phyloP scores from a whole-genome alignment of 2,797 vertebrate genomes.

The Fratercula arctica region DNA sequence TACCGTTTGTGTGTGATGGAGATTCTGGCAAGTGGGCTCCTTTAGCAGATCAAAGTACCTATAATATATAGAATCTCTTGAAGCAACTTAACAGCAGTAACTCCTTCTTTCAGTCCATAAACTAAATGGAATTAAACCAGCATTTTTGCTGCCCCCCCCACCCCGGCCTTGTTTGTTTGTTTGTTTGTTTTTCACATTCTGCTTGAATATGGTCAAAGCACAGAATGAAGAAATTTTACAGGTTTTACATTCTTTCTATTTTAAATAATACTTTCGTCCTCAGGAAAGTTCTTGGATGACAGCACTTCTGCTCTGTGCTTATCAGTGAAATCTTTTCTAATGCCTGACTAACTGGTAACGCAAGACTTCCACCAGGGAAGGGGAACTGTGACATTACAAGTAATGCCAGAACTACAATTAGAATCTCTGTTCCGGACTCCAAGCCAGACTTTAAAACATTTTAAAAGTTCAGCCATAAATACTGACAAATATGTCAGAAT shows the following conservation, averaged over 20 bases:
- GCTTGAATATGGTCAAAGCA: not conserved
- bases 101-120: not conserved
- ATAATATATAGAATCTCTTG: not conserved
- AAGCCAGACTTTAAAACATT: not conserved
- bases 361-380: not conserved
- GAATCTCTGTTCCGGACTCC: not conserved
- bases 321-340: not conserved
- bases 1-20: not conserved
- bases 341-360: not conserved
- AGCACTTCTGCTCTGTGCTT: not conserved
- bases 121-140: not conserved
- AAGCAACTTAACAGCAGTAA: not conserved
- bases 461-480: not conserved
- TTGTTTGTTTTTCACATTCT: not conserved
- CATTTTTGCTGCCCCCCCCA: rapidly evolving
- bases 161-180: too few species aligned
- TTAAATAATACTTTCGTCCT: not conserved
- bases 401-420: not conserved
- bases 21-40: not conserved
- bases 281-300: not conserved
- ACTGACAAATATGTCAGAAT: not conserved
- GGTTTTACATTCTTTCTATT: not conserved
- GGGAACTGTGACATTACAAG: not conserved
- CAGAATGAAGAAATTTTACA: not conserved
- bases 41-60: not conserved